A percentile compares a stretch with the other conserved stretches of the same genome.
phyloP scores from a whole-genome alignment of 1,140 invertebrate species.

The Scaptodrosophila lebanonensis region DNA sequence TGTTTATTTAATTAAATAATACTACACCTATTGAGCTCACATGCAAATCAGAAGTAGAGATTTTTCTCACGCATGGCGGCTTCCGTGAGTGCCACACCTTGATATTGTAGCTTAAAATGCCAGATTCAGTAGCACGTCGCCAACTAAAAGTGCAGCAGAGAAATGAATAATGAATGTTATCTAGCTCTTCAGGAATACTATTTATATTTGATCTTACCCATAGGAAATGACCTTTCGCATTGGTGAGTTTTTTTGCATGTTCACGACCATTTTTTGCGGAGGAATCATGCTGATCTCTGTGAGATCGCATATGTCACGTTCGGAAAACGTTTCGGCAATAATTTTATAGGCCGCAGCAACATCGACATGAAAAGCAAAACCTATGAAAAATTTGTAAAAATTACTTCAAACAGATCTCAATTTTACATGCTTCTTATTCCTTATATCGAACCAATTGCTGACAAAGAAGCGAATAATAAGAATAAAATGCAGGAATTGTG shows the following conservation, averaged over 20 bases:
- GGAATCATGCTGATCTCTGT: conserved; percentile 80
- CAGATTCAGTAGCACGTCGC: conserved; percentile 78
- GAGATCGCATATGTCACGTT: conserved; percentile 81
- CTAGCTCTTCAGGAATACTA: not conserved
- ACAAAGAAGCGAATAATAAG: too few relatives aligned
- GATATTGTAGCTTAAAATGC: conserved; percentile 78
- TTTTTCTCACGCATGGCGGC: conserved; percentile 78
- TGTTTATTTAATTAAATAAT: not conserved
- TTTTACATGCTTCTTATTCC: too few relatives aligned
- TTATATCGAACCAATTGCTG: too few relatives aligned
- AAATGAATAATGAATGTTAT: not conserved
- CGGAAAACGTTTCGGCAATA: conserved; percentile 80
- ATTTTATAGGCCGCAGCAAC: conserved; percentile 81
- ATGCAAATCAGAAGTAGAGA: conserved; percentile 77
- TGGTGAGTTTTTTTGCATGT: conserved; percentile 80
- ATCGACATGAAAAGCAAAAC: conserved; percentile 82
- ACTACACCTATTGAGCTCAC: conserved; percentile 53
- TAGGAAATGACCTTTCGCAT: conserved; percentile 82
- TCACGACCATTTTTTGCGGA: conserved; percentile 78
- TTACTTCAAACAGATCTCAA: too few relatives aligned
- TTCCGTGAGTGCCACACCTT: conserved; percentile 78
- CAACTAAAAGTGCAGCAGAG: conserved; percentile 65
- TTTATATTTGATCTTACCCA: conserved; percentile 77
- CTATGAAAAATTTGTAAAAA: too few relatives aligned
- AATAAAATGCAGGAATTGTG: too few relatives aligned